These are phyloP conservation scores for Oncorhynchus clarkii DNA, from an alignment of 2,113 vertebrate genomes.

Conservation along the genomic window DNA sequence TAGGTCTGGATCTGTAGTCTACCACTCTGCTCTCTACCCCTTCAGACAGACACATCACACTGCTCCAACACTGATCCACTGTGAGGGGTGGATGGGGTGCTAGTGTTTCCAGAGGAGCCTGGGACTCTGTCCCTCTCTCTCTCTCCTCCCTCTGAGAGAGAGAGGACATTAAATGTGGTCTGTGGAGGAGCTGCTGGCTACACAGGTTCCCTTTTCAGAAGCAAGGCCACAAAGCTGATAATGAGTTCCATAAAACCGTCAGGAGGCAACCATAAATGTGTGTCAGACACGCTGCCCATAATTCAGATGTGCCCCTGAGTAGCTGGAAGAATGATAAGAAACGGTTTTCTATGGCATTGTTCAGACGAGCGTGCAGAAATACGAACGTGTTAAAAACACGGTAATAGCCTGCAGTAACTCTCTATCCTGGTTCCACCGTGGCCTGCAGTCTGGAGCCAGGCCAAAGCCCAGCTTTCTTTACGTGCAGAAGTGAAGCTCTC, in stretches of 20 bases:
- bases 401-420: constrained; percentile 84
- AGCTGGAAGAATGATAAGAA: constrained; percentile 98
- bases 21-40: not conserved
- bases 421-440: constrained; percentile 67
- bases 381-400: constrained; percentile 86
- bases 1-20: not conserved
- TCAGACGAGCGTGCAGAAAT: constrained; percentile 90
- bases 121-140: constrained; percentile 7
- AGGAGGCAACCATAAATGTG: constrained; percentile 92
- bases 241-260: constrained; percentile 99
- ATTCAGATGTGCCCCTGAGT: constrained; percentile 96
- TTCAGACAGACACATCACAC: constrained; percentile 25
- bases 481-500: constrained; percentile 24
- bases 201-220: constrained; percentile 85
- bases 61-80: constrained; percentile 33
- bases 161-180: constrained; percentile 74
- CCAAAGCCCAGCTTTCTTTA: constrained; percentile 60
- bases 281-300: constrained; percentile 88
- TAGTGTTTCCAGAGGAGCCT: constrained; percentile 34
- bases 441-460: constrained; percentile 42
- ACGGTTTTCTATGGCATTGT: constrained; percentile 94
- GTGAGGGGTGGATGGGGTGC: constrained; percentile 34
- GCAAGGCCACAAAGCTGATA: constrained; percentile 95
- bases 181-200: constrained; percentile 83
- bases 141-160: constrained; percentile 31